Base-by-base conservation (phyloP, 2,888 invertebrate species). In the Mesoligia furuncula region DNA sequence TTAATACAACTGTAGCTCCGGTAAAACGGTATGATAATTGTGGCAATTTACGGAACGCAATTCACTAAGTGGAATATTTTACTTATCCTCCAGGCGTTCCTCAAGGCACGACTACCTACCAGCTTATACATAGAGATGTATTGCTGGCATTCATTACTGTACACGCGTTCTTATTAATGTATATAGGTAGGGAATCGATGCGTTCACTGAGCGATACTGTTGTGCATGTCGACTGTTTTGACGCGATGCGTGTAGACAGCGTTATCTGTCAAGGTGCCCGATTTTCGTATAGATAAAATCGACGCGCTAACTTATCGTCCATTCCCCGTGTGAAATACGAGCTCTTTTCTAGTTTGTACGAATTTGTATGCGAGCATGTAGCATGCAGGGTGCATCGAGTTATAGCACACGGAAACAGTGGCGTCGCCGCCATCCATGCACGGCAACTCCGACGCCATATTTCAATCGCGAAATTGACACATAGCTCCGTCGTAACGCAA, bases 361-460 rank as follows among this genome's bases (percentile, higher is more conserved):
- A 81, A 85, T 81, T 82, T 79, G 80, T 80, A 80, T 81, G 76
- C 74, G 76, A 88, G 89, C 90, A 92, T 91, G 90, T 91, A 87
- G 88, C 88, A 89, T 89, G 88, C 90, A 90, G 91, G 90, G 92
- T 92, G 97, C 92, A 92, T 91, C 92, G 80, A 84, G 83, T 87
- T 82, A 92, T 91, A 90, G 88, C 88, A 85, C 89, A 90, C 97
- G 97, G 97, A 97, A 97, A 97, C 97, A 97, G 97, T 97, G 96
- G 97, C 97, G 97, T 97, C 97, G 97, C 97, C 97, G 95, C 87
- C 89, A 85, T 82, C 90, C 91, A 91, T 92, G 91, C 90, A 91
- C 86, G 82, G 83, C 67, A 87, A 90, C 92, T 90, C 90, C 92
- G 91, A 88, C 92, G 93, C 95, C 92, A 95, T 96, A 96, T 95